These are phyloP conservation scores for Mercenaria mercenaria DNA, from an alignment of 1,140 invertebrate genomes.

Conservation along the genomic window DNA sequence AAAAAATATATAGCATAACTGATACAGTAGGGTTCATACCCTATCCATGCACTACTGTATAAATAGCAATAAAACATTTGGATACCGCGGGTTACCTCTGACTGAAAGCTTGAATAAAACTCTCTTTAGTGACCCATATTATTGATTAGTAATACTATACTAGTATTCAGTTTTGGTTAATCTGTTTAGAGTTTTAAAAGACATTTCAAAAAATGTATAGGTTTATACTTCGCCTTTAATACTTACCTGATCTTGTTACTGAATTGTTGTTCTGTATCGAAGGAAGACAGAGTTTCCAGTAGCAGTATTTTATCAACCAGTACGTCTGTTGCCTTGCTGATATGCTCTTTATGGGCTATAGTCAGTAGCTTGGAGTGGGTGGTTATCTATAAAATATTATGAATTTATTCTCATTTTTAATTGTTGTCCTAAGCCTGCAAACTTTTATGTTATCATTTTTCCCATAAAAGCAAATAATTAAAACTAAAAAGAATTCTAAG, in stretches of 20 bases:
- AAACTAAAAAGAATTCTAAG: background rate
- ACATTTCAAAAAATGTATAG: too few species aligned
- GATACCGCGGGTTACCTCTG: too few species aligned
- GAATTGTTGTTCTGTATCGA: constrained; percentile 48
- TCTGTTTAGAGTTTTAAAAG: too few species aligned
- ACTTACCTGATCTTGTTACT: constrained; percentile 17
- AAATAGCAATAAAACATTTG: too few species aligned
- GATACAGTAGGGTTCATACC: too few species aligned
- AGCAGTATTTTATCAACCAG: constrained; percentile 10
- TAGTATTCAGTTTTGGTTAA: too few species aligned
- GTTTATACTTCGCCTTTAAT: too few species aligned
- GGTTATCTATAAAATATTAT: background rate
- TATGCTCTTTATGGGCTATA: background rate
- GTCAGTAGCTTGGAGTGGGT: constrained; percentile 8
- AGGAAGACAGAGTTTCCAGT: constrained; percentile 15
- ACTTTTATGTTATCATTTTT: background rate
- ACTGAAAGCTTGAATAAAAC: too few species aligned
- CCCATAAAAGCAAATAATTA: background rate
- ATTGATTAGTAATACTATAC: too few species aligned
- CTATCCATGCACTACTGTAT: too few species aligned
- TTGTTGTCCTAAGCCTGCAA: background rate
- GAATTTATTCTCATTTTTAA: background rate
- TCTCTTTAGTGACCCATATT: too few species aligned
- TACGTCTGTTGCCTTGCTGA: background rate
- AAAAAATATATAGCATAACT: too few species aligned